A percentile compares a stretch with the other conserved stretches of the same genome.
These are phyloP conservation scores for Cantharis rustica DNA, from an alignment of 2,888 invertebrate genomes.

Conservation along the genomic window DNA sequence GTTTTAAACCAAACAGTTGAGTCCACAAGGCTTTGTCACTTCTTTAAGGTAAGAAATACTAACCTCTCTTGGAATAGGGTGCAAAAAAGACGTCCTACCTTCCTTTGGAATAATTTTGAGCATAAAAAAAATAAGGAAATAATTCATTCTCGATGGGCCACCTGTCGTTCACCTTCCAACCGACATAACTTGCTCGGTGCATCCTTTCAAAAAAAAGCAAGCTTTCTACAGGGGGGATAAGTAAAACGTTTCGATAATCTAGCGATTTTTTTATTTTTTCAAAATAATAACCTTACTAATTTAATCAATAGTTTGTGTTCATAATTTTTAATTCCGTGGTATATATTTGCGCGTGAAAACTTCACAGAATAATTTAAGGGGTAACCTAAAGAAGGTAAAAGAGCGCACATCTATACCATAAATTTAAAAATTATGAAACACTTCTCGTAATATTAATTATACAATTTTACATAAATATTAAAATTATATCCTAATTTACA, in stretches of 20 bases:
- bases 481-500: conserved; percentile 30
- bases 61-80: too few species aligned
- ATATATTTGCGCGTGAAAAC: not conserved
- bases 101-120: too few species aligned
- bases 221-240: not conserved
- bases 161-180: too few species aligned
- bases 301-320: not conserved
- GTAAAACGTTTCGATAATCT: not conserved
- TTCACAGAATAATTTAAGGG: not conserved
- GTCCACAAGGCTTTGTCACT: too few species aligned
- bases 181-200: too few species aligned
- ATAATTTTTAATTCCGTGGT: not conserved
- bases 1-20: too few species aligned
- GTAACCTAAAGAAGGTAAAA: not conserved
- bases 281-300: not conserved
- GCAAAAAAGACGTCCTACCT: too few species aligned
- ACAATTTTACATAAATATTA: conserved; percentile 35
- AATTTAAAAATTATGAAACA: conserved; percentile 11
- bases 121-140: too few species aligned
- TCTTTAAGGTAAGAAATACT: too few species aligned
- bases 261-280: not conserved
- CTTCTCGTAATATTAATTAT: conserved; percentile 11
- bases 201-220: too few species aligned
- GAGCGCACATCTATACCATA: not conserved
- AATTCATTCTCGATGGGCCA: too few species aligned